Evolutionary conservation across 2,113 vertebrate species (phyloP).

Genomic region (Pan paniscus): DNA sequence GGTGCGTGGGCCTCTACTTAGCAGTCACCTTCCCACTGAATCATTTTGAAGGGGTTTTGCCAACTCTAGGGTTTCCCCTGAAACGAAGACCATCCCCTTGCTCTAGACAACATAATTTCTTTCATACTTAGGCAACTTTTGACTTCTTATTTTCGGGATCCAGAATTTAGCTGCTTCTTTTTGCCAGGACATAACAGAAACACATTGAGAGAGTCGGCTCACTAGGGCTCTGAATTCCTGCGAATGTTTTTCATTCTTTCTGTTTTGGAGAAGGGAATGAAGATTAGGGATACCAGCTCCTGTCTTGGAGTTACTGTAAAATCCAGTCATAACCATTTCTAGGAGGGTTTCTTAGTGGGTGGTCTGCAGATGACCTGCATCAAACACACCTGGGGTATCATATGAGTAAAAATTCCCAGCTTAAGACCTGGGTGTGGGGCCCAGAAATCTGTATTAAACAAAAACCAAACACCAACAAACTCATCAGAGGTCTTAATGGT

Average conservation of each 20-base stretch:
- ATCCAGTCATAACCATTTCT: not conserved
- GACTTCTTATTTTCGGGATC: not conserved
- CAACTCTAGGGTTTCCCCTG: not conserved
- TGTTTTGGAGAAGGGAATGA: not conserved
- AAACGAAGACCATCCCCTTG: not conserved
- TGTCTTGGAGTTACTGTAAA: not conserved
- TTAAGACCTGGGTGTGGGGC: not conserved
- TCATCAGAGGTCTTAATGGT: not conserved
- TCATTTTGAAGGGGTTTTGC: not conserved
- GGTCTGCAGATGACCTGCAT: not conserved
- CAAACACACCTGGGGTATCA: not conserved
- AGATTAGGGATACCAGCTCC: not conserved
- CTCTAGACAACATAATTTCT: not conserved
- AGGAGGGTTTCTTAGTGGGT: not conserved
- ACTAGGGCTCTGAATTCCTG: not conserved
- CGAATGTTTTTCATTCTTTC: not conserved
- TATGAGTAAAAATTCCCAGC: not conserved
- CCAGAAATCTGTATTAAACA: not conserved
- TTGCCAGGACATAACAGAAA: not conserved
- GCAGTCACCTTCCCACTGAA: not conserved
- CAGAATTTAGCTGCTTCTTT: not conserved
- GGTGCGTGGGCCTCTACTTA: not conserved
- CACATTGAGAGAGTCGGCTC: not conserved
- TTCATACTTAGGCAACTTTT: not conserved
- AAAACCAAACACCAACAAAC: not conserved